Evolutionary conservation across 2,797 vertebrate genomes (phyloP).

Genomic region (Rhincodon typus): DNA sequence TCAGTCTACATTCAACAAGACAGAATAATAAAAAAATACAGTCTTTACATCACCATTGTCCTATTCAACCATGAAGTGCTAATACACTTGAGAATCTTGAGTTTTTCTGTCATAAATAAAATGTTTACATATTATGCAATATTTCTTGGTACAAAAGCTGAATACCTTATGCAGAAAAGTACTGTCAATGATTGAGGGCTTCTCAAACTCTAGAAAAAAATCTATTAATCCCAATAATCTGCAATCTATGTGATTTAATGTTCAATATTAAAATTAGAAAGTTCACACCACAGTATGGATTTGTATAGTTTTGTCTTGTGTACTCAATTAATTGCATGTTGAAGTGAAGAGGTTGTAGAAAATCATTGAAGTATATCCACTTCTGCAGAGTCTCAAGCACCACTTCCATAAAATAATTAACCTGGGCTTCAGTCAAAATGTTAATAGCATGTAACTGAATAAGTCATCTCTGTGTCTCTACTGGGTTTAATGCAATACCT

Average conservation of each 20-base stretch:
- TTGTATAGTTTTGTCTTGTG: constrained; percentile 3
- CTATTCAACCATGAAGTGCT: not conserved
- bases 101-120: not conserved
- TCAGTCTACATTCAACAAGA: no score
- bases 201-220: not conserved
- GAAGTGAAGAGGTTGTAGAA: not conserved
- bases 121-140: not conserved
- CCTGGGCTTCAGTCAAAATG: constrained; percentile 11
- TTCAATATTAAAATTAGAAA: not conserved
- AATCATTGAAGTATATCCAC: not conserved
- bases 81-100: not conserved
- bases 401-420: constrained; percentile 8
- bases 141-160: not conserved
- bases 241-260: not conserved
- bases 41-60: not conserved
- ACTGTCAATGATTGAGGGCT: not conserved
- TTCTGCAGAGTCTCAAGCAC: not conserved
- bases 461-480: not conserved
- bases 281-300: not conserved
- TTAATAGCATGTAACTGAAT: constrained; percentile 28
- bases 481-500: not conserved
- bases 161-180: not conserved
- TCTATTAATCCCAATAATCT: not conserved
- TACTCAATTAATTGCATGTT: not conserved
- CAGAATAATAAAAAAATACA: no score